These are phyloP conservation scores for Perizoma affinitatum DNA, from an alignment of 2,888 invertebrate species.

Conservation along the genomic window DNA sequence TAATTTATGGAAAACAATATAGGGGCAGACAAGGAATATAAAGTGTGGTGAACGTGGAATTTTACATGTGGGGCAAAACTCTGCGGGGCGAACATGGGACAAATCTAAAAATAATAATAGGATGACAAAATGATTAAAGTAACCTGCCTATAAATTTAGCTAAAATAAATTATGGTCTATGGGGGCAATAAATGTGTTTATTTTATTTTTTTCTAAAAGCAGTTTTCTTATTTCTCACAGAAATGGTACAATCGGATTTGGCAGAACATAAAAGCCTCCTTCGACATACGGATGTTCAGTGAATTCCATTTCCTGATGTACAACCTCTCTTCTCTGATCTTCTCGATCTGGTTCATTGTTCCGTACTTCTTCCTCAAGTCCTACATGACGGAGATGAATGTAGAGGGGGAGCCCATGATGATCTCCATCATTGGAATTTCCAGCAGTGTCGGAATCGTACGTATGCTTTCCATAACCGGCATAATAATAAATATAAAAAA, in stretches of 20 bases:
- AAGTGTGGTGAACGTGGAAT: too few relatives aligned
- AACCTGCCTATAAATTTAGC: too few relatives aligned
- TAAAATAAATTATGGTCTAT: too few relatives aligned
- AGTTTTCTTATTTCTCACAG: slow-evolving; percentile 62
- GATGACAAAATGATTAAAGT: too few relatives aligned
- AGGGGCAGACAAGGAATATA: too few relatives aligned
- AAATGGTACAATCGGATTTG: slow-evolving; percentile 89
- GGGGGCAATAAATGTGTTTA: too few relatives aligned
- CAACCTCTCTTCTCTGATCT: slow-evolving; percentile 92
- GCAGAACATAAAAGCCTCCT: slow-evolving; percentile 86
- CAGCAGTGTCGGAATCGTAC: slow-evolving; percentile 94
- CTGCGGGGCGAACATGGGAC: too few relatives aligned
- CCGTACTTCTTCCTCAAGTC: slow-evolving; percentile 94
- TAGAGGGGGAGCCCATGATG: slow-evolving; percentile 89
- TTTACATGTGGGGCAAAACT: too few relatives aligned
- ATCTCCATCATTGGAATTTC: slow-evolving; percentile 94
- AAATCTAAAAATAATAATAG: too few relatives aligned
- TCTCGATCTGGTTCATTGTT: slow-evolving; percentile 97
- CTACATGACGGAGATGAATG: slow-evolving; percentile 84
- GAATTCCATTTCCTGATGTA: slow-evolving; percentile 92
- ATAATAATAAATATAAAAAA: too few relatives aligned
- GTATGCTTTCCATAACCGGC: slow-evolving; percentile 42
- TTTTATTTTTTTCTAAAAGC: neutral
- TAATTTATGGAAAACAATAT: too few relatives aligned
- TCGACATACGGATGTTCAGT: slow-evolving; percentile 92